Percentiles rank a stretch among this genome's conserved stretches.
Conservation (phyloP, 2,113 vertebrate genomes). For the Nibea albiflora region DNA sequence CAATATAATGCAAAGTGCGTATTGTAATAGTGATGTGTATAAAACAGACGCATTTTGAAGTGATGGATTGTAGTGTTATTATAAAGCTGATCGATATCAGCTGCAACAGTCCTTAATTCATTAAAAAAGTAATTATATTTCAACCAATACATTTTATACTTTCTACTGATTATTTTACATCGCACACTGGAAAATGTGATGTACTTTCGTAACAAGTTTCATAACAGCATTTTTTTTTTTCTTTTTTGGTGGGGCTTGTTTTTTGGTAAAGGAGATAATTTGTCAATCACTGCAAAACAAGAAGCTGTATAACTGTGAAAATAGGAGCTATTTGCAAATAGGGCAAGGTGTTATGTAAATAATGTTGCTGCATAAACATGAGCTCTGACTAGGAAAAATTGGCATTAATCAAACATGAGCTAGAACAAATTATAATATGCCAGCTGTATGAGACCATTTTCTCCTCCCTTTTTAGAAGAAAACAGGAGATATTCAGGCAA, state of each 20-base stretch:
- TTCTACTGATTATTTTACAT: not conserved
- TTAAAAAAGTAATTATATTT: constrained; percentile 6
- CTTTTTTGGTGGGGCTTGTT: constrained; percentile 2
- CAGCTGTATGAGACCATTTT: constrained; percentile 72
- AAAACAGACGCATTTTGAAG: constrained; percentile 25
- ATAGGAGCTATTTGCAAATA: constrained; percentile 70
- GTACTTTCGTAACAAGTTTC: constrained; percentile 22
- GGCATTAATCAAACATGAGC: constrained; percentile 80
- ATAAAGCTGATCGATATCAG: not conserved
- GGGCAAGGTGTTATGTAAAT: constrained; percentile 73
- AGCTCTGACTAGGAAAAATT: constrained; percentile 68
- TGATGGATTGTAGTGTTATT: constrained; percentile 9
- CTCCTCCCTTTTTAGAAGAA: constrained; percentile 48
- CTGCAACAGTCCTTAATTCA: not conserved
- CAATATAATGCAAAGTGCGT: not conserved
- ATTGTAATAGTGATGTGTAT: not conserved
- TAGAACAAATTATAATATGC: constrained; percentile 77
- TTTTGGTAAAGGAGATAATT: constrained; percentile 55
- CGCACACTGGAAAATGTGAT: constrained; percentile 19
- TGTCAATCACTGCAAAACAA: constrained; percentile 66
- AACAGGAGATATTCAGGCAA: constrained; percentile 62
- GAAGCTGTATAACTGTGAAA: constrained; percentile 60
- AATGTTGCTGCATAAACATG: constrained; percentile 72
- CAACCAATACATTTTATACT: not conserved
- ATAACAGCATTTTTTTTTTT: not conserved